Base-by-base conservation (phyloP, 1,140 invertebrate species). In the Diachasma alloeum region DNA sequence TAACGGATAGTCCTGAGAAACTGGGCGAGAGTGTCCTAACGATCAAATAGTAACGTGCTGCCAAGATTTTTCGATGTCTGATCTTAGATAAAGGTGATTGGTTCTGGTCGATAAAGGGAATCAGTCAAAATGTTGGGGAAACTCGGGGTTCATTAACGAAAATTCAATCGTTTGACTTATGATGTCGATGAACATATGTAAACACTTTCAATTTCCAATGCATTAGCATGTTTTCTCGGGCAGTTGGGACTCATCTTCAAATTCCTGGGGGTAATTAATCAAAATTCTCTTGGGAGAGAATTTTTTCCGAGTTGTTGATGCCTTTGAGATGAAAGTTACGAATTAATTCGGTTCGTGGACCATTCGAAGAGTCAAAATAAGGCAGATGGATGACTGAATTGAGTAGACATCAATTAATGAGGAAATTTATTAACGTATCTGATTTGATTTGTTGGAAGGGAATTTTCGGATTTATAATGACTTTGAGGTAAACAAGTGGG, bases 1-100 rank as follows among this genome's bases (percentile, higher is more conserved):
- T 70, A 78, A 78, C 77, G 67, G 72, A 78, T 78, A 74, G 72
- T 78, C 77, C 77, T 74, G 72, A 74, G 77, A 78, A 78, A 53
- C 31, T 39, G 4, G 24, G 1, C 39, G 39, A 19, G 9, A 26
- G 19, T 63, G 59, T 63, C 59, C 59, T 63, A 63, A 63, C 59
- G 59, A 63, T 63, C 59, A 31, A 63, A 31, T 63, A 26, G 59
- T 63, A 26, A 19, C 48, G 24, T 63, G 10, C 15, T 19, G 8
- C 10, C 19, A 56, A 63, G 19, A 63, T 63, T 63, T 59, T 22
- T 26, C 3, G 24, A 63, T 9, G 4, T 56, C 24, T 63, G 59
- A 63, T 63, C 8, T 5, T 4, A 63, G 59, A 63, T 63, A 63
- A 26, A 5, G 6, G 1, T 19, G 24, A 63, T 63, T 31, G 19